These are phyloP conservation scores for Paramacrobiotus metropolitanus DNA, from an alignment of 1,140 invertebrate genomes.

Conservation along the genomic window DNA sequence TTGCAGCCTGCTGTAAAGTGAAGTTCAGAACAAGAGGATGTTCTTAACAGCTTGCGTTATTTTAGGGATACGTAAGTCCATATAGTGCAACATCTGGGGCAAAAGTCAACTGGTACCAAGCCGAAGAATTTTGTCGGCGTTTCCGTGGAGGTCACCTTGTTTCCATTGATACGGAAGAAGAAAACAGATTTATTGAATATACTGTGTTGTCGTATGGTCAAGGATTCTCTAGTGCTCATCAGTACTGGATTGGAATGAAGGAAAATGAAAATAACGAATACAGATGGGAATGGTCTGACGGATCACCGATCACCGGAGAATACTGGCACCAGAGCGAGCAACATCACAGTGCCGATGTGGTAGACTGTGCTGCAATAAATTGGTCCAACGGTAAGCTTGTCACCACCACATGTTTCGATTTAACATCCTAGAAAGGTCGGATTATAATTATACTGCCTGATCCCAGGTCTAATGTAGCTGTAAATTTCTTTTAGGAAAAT, in stretches of 20 bases:
- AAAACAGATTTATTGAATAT: background rate
- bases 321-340: background rate
- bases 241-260: background rate
- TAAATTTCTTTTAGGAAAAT: no score
- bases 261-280: background rate
- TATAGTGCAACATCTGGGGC: no score
- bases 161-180: background rate
- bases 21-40: no score
- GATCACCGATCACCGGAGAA: background rate
- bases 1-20: no score
- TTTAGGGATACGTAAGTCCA: no score
- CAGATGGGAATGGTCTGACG: background rate
- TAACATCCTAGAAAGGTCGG: no score
- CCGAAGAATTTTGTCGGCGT: background rate
- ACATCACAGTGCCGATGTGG: background rate
- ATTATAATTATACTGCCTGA: no score
- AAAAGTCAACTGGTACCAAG: background rate
- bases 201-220: background rate
- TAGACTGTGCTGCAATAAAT: background rate
- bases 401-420: no score
- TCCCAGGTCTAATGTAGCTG: no score
- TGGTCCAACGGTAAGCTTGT: background rate
- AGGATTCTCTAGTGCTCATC: background rate
- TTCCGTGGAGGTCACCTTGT: background rate
- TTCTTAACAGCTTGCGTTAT: no score